A percentile compares a stretch with the other conserved stretches of the same genome.
phyloP scores from a whole-genome alignment of 1,140 invertebrate species.

The Drosophila bocqueti region DNA sequence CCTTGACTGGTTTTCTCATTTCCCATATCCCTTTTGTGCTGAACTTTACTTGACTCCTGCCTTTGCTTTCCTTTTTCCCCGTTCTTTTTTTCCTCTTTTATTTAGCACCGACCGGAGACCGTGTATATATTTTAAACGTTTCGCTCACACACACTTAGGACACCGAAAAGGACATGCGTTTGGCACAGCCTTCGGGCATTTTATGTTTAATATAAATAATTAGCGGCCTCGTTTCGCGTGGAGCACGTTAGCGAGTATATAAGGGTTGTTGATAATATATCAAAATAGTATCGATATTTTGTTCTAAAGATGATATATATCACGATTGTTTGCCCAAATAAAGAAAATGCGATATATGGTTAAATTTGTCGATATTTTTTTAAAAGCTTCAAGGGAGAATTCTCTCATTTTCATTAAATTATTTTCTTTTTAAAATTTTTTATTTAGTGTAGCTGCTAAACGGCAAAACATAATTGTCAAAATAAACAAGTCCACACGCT shows the following conservation, averaged over 20 bases:
- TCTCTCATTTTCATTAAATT: no score
- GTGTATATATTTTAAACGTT: constrained; percentile 22
- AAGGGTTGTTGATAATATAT: no score
- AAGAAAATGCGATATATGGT: no score
- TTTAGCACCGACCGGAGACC: constrained; percentile 30
- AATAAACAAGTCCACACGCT: no score
- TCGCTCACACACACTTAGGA: constrained; percentile 47
- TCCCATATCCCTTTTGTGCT: constrained; percentile 7
- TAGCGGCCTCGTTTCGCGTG: constrained; percentile 31
- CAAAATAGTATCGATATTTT: no score
- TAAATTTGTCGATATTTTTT: no score
- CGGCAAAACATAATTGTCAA: no score
- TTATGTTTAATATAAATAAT: constrained; percentile 67
- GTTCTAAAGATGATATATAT: constrained; percentile 22
- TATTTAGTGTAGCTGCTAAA: no score
- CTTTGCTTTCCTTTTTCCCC: constrained; percentile 2
- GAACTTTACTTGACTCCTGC: constrained; percentile 14
- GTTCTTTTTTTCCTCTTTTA: not conserved
- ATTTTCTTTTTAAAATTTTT: no score
- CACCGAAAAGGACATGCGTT: constrained; percentile 64
- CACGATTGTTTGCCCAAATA: constrained; percentile 36
- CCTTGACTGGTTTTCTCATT: constrained; percentile 1
- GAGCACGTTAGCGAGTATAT: constrained; percentile 47
- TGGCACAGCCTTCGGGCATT: constrained; percentile 66
- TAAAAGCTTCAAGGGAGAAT: no score